These are phyloP conservation scores for Carcinoscorpius rotundicauda DNA, from an alignment of 1,140 invertebrate species.

Conservation along the genomic window DNA sequence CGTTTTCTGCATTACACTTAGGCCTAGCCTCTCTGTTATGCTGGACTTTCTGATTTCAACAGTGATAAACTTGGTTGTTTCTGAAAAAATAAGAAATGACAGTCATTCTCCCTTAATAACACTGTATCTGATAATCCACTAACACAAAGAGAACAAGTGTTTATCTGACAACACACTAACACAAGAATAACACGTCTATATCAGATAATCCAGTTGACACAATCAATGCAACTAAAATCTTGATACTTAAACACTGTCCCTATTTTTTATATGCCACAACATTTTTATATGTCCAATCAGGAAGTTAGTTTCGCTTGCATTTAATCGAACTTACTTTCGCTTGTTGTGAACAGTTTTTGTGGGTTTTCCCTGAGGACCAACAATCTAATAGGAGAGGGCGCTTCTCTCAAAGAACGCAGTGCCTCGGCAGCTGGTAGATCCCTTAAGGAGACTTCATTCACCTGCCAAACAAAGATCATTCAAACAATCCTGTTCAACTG, in stretches of 20 bases:
- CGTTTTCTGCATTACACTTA: slow-evolving; percentile 25
- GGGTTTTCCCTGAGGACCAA: slow-evolving; percentile 25
- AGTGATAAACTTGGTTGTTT: slow-evolving; percentile 24
- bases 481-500: too few relatives aligned
- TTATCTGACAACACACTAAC: too few relatives aligned
- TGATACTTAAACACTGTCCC: too few relatives aligned
- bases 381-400: slow-evolving; percentile 22
- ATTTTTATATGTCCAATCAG: too few relatives aligned
- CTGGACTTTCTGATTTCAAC: slow-evolving; percentile 23
- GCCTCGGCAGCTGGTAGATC: slow-evolving; percentile 20
- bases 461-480: slow-evolving; percentile 5
- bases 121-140: too few relatives aligned
- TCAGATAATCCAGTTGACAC: too few relatives aligned
- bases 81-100: slow-evolving; percentile 10
- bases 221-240: too few relatives aligned
- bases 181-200: too few relatives aligned
- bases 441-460: slow-evolving; percentile 24
- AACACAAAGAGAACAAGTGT: too few relatives aligned
- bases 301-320: too few relatives aligned
- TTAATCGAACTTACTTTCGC: slow-evolving; percentile 21
- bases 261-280: too few relatives aligned
- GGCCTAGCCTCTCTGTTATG: slow-evolving; percentile 23
- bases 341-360: slow-evolving; percentile 24
- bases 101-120: too few relatives aligned
- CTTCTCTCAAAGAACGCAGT: slow-evolving; percentile 19